Conservation (phyloP, 2,888 invertebrate genomes). For the Dicycla oo region DNA sequence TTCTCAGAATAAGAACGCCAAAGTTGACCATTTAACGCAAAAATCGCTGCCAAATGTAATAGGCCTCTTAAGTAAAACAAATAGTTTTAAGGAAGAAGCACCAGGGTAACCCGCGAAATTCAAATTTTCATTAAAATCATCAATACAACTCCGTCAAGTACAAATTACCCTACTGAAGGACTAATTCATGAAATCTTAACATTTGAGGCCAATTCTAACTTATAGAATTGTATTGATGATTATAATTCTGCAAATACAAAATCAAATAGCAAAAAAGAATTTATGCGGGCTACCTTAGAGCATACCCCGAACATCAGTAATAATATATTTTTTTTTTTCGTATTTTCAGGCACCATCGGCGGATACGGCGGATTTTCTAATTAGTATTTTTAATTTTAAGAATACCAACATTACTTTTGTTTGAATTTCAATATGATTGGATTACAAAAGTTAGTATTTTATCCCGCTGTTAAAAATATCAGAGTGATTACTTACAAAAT, state of each 20-base stretch:
- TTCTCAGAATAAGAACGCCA: no score
- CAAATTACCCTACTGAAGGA: neutral
- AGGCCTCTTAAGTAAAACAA: no score
- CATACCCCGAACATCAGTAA: fast-evolving
- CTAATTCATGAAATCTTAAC: neutral
- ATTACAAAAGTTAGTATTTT: constrained; percentile 12
- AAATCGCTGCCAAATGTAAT: no score
- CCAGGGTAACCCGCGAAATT: neutral
- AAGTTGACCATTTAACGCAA: no score
- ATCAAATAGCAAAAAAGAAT: no score
- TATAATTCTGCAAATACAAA: no score
- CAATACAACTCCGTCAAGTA: neutral
- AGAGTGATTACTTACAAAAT: constrained; percentile 9
- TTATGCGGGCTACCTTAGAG: neutral
- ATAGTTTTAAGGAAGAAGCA: neutral
- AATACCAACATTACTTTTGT: neutral
- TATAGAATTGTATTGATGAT: neutral
- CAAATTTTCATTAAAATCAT: neutral
- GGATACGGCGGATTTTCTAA: constrained; percentile 28
- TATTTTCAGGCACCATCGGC: constrained; percentile 39
- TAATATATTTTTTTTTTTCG: neutral
- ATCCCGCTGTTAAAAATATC: constrained; percentile 3
- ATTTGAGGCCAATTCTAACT: neutral
- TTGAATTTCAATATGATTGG: constrained; percentile 18
- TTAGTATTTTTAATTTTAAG: constrained; percentile 25